Conservation (phyloP, 2,113 vertebrate genomes). For the Petromus typicus region DNA sequence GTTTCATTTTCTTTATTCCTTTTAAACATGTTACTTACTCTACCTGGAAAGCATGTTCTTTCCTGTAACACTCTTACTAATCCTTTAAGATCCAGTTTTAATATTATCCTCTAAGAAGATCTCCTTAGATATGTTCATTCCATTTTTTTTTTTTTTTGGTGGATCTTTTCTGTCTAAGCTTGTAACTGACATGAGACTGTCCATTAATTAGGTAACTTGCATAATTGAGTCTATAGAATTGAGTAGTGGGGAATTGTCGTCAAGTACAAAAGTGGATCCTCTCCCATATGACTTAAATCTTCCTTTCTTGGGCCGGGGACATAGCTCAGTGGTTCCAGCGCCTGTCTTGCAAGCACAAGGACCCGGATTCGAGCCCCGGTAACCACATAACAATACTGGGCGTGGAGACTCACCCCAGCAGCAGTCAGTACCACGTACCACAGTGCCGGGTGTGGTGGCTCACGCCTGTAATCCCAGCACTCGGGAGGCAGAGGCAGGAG, state of each 20-base stretch:
- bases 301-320: background rate
- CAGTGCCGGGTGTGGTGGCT: too few relatives aligned
- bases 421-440: too few relatives aligned
- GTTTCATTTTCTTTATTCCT: background rate
- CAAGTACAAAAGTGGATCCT: background rate
- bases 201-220: constrained; percentile 18
- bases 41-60: background rate
- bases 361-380: too few relatives aligned
- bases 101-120: background rate
- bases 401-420: too few relatives aligned
- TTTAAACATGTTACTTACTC: background rate
- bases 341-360: too few relatives aligned
- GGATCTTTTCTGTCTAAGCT: background rate
- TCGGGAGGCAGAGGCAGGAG: too few relatives aligned
- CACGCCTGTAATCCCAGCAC: too few relatives aligned
- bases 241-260: background rate
- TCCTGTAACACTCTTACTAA: constrained; percentile 28
- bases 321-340: too few relatives aligned
- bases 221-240: background rate
- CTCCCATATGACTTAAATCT: background rate
- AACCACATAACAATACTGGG: too few relatives aligned
- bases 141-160: background rate
- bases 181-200: constrained; percentile 41
- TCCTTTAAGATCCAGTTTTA: background rate
- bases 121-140: background rate